These are phyloP conservation scores for Falco cherrug DNA, from an alignment of 2,797 vertebrate species.

Conservation along the genomic window DNA sequence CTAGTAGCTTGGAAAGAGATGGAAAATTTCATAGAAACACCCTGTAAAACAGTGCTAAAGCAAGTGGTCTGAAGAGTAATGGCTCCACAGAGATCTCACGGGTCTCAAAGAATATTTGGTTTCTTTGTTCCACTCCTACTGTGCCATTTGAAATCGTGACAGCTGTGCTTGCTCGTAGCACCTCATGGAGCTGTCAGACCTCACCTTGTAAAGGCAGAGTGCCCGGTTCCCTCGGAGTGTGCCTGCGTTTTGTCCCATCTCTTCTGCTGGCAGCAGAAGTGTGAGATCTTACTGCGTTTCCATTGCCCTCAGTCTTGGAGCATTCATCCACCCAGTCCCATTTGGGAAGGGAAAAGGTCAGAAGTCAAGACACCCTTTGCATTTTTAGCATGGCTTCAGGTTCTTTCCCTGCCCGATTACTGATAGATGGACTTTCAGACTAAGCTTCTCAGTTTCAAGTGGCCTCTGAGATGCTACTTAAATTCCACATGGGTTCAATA, in stretches of 20 bases:
- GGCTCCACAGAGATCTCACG: not conserved
- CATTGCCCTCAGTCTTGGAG: not conserved
- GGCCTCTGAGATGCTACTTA: slow-evolving; percentile 20
- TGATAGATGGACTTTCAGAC: not conserved
- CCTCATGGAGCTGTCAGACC: not conserved
- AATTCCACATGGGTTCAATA: not conserved
- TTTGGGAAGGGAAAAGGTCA: not conserved
- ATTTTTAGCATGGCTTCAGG: not conserved
- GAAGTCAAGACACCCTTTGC: not conserved
- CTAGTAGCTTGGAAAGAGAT: not conserved
- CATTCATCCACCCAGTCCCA: fast-evolving
- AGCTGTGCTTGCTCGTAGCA: not conserved
- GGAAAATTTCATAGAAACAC: not conserved
- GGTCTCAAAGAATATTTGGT: not conserved
- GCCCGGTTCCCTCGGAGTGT: not conserved
- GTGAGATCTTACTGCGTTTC: not conserved
- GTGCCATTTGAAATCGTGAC: not conserved
- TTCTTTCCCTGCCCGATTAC: not conserved
- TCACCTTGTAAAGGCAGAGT: not conserved
- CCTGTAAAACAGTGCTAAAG: not conserved
- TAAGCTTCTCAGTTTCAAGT: not conserved
- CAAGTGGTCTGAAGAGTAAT: not conserved
- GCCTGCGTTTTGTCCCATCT: not conserved
- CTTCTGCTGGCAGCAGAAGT: not conserved
- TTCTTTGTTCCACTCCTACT: not conserved